Conservation (phyloP, 35 echinoderm and acorn worm species). For the Heliocidaris tuberculata region DNA sequence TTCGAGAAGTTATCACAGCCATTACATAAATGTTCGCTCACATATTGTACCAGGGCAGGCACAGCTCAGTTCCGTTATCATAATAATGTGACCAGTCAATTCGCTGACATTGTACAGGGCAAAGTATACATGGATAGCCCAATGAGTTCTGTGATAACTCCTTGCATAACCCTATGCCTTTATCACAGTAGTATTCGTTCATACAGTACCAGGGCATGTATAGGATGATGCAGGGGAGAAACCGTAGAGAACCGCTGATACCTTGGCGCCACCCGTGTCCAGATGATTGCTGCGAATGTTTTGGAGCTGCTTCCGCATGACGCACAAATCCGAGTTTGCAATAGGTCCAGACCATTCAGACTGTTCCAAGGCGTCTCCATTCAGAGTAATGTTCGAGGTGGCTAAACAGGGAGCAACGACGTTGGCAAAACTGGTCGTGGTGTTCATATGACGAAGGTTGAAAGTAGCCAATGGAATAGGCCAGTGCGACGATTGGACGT, state of each 20-base stretch:
- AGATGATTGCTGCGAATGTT: not conserved
- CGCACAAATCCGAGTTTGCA: not conserved
- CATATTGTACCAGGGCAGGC: too few species aligned
- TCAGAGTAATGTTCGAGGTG: not conserved
- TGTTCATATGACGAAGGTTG: not conserved
- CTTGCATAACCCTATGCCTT: too few species aligned
- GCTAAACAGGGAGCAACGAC: not conserved
- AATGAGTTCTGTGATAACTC: too few species aligned
- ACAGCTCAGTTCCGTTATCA: too few species aligned
- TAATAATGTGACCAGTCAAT: too few species aligned
- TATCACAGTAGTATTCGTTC: not conserved
- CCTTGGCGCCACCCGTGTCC: not conserved
- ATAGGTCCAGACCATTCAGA: slow-evolving; percentile 22
- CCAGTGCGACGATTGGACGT: not conserved
- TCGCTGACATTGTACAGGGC: too few species aligned
- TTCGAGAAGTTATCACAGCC: too few species aligned
- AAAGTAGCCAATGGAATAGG: not conserved
- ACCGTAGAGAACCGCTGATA: slow-evolving; percentile 35
- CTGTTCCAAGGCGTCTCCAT: not conserved
- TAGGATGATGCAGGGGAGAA: slow-evolving; percentile 18
- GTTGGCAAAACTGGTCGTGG: slow-evolving; percentile 26
- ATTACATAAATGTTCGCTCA: too few species aligned
- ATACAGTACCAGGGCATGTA: slow-evolving; percentile 18
- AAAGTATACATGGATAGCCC: too few species aligned
- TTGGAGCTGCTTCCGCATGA: not conserved